Percentiles rank a stretch among this genome's conserved stretches.
These are phyloP conservation scores for Python bivittatus DNA, from an alignment of 2,113 vertebrate species.

Conservation along the genomic window DNA sequence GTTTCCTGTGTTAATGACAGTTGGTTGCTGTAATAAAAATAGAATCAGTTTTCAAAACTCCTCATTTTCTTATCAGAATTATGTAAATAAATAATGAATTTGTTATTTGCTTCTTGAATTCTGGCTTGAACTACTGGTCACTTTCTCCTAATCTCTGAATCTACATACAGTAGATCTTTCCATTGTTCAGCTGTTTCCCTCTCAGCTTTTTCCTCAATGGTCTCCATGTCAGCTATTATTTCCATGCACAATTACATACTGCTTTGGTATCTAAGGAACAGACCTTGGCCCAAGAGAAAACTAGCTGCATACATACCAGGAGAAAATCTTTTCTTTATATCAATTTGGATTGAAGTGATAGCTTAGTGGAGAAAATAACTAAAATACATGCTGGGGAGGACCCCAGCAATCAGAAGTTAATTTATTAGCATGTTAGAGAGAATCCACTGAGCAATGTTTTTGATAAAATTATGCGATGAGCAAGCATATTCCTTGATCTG, in stretches of 20 bases:
- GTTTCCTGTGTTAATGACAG: background rate
- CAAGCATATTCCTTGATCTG: background rate
- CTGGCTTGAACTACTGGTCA: background rate
- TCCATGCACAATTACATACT: background rate
- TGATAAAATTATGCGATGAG: background rate
- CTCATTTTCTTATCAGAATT: background rate
- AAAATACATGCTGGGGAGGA: background rate
- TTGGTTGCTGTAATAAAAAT: rapidly evolving
- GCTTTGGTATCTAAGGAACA: background rate
- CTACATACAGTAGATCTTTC: background rate
- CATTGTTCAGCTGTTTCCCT: background rate
- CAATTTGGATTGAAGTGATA: background rate
- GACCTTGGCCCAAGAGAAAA: background rate
- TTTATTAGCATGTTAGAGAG: background rate
- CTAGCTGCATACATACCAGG: background rate
- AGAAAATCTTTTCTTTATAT: background rate
- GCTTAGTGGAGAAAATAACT: background rate
- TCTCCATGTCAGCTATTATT: background rate
- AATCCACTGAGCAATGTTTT: background rate
- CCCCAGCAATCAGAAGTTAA: background rate
- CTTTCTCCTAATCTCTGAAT: constrained; percentile 7
- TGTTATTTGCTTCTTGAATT: background rate
- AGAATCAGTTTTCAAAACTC: rapidly evolving
- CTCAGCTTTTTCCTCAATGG: background rate
- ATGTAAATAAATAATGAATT: background rate